Conservation (phyloP, 1,140 invertebrate genomes). For the Macrobrachium nipponense region DNA sequence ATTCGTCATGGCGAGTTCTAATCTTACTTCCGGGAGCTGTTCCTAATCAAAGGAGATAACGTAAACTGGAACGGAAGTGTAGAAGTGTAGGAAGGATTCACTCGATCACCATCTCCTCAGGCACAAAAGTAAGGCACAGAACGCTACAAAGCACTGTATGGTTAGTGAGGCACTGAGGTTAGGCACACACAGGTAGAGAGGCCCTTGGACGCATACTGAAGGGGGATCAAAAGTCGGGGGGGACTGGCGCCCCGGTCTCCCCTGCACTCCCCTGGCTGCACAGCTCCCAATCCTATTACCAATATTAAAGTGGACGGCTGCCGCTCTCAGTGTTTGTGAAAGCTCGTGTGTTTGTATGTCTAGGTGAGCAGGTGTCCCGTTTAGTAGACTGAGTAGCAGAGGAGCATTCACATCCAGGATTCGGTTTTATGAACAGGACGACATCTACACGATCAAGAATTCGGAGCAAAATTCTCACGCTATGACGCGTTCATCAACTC, state of each 20-base stretch:
- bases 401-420: no score
- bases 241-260: constrained; percentile 17
- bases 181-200: background rate
- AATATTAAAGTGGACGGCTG: constrained; percentile 52
- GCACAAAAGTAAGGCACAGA: no score
- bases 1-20: no score
- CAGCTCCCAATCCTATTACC: constrained; percentile 44
- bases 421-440: no score
- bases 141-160: background rate
- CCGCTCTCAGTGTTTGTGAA: background rate
- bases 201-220: constrained; percentile 16
- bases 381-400: background rate
- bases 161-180: background rate
- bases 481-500: no score
- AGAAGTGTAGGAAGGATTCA: no score
- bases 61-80: no score
- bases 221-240: constrained; percentile 7
- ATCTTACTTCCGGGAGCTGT: no score
- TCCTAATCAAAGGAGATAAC: no score
- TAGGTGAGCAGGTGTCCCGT: background rate
- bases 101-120: no score
- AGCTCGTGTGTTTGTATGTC: constrained; percentile 28
- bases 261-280: constrained; percentile 47
- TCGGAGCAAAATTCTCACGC: no score
- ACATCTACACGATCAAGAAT: no score